phyloP scores from a whole-genome alignment of 1,140 invertebrate species.

The Panonychus citri region DNA sequence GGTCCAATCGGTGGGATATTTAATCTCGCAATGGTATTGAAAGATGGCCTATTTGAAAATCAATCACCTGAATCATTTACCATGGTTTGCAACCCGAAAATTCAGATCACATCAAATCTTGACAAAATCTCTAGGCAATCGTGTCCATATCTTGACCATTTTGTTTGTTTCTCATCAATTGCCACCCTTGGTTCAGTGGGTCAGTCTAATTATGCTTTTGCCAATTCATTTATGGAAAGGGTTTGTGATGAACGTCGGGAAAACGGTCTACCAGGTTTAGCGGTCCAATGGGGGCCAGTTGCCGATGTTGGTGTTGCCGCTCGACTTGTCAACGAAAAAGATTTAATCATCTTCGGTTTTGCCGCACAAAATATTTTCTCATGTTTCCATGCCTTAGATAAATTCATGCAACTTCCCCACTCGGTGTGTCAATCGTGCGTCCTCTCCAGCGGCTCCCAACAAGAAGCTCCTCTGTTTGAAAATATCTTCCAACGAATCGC shows the following conservation, averaged over 20 bases:
- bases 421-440: conserved; percentile 6
- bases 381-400: conserved; percentile 59
- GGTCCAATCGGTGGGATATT: conserved; percentile 66
- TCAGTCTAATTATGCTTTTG: conserved; percentile 81
- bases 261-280: conserved; percentile 44
- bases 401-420: conserved; percentile 29
- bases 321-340: conserved; percentile 60
- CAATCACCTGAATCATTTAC: conserved; percentile 54
- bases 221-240: conserved; percentile 88
- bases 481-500: conserved; percentile 46
- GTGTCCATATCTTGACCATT: conserved; percentile 60
- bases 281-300: conserved; percentile 91
- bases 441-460: conserved; percentile 33
- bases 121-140: conserved; percentile 44
- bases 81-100: conserved; percentile 33
- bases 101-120: conserved; percentile 41
- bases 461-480: conserved; percentile 18
- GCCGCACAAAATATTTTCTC: conserved; percentile 70
- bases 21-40: conserved; percentile 62
- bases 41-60: conserved; percentile 70
- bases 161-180: conserved; percentile 80
- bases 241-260: conserved; percentile 59
- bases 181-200: conserved; percentile 78
- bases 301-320: conserved; percentile 81
- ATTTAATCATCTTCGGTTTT: conserved; percentile 71